Percentiles rank a stretch among this genome's conserved stretches.
These are phyloP conservation scores for Acanthochromis polyacanthus DNA, from an alignment of 2,113 vertebrate species.

Conservation along the genomic window DNA sequence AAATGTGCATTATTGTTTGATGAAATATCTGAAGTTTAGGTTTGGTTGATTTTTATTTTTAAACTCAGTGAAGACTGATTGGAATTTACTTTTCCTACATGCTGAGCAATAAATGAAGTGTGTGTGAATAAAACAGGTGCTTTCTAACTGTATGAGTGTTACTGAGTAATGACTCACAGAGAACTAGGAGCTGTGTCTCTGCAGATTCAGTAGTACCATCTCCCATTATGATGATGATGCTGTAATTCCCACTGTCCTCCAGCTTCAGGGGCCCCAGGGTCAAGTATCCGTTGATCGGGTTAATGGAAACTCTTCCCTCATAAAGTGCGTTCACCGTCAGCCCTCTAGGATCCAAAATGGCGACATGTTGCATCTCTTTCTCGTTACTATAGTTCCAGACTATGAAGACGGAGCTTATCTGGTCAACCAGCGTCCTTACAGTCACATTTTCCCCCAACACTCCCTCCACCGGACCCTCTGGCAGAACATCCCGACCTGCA, in stretches of 20 bases:
- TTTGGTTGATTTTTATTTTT: no score
- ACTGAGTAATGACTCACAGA: constrained; percentile 50
- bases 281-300: constrained; percentile 6
- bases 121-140: no score
- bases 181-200: constrained; percentile 30
- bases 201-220: fast-evolving
- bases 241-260: constrained; percentile 54
- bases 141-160: no score
- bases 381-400: constrained; percentile 35
- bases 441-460: constrained; percentile 31
- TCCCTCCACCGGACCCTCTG: constrained; percentile 24
- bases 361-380: fast-evolving
- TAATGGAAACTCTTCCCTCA: fast-evolving
- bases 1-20: no score
- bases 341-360: fast-evolving
- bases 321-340: fast-evolving
- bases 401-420: fast-evolving
- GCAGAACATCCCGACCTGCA: background rate
- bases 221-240: fast-evolving
- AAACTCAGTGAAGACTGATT: no score
- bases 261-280: background rate
- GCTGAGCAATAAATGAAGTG: no score
- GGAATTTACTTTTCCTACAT: no score
- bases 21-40: no score
- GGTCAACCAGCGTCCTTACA: background rate